A percentile compares a stretch with the other conserved stretches of the same genome.
phyloP scores from a whole-genome alignment of 2,888 invertebrate genomes.

The Corbicula japonica region DNA sequence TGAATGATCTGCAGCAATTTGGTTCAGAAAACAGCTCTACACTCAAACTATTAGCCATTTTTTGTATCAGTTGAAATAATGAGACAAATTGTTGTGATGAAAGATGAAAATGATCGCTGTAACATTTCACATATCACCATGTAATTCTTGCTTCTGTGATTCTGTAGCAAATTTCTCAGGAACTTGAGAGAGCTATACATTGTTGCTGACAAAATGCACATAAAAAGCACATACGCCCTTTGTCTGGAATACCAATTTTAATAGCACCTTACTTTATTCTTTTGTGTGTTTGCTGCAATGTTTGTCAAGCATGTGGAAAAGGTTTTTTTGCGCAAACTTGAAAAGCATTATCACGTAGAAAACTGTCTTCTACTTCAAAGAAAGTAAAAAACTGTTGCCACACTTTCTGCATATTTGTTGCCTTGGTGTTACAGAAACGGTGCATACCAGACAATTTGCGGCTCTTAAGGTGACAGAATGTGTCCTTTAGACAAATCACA shows the following conservation, averaged over 20 bases:
- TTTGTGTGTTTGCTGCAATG: slow-evolving; percentile 8
- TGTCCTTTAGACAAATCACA: slow-evolving; percentile 24
- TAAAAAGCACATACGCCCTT: slow-evolving; percentile 23
- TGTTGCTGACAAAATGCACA: slow-evolving; percentile 20
- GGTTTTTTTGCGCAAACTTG: slow-evolving; percentile 18
- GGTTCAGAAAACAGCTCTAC: no score
- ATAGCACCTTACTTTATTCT: no score
- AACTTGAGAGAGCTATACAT: slow-evolving; percentile 18
- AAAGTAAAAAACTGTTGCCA: slow-evolving; percentile 20
- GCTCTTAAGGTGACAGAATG: slow-evolving; percentile 16
- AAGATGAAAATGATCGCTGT: slow-evolving; percentile 32
- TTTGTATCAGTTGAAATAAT: slow-evolving; percentile 4
- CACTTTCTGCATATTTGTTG: slow-evolving; percentile 32
- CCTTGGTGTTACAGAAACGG: slow-evolving; percentile 23
- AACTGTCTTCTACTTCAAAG: slow-evolving; percentile 37
- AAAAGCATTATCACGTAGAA: slow-evolving; percentile 26
- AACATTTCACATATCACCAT: slow-evolving; percentile 10
- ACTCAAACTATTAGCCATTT: slow-evolving; percentile 9
- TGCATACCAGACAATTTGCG: slow-evolving; percentile 25
- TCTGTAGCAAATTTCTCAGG: not conserved
- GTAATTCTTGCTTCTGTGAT: not conserved
- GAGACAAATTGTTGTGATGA: slow-evolving; percentile 45
- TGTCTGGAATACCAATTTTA: slow-evolving; percentile 7
- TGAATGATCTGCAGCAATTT: no score
- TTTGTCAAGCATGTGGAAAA: slow-evolving; percentile 3